Evolutionary conservation across 2,797 vertebrate species (phyloP).

Genomic region (Semotilus atromaculatus): DNA sequence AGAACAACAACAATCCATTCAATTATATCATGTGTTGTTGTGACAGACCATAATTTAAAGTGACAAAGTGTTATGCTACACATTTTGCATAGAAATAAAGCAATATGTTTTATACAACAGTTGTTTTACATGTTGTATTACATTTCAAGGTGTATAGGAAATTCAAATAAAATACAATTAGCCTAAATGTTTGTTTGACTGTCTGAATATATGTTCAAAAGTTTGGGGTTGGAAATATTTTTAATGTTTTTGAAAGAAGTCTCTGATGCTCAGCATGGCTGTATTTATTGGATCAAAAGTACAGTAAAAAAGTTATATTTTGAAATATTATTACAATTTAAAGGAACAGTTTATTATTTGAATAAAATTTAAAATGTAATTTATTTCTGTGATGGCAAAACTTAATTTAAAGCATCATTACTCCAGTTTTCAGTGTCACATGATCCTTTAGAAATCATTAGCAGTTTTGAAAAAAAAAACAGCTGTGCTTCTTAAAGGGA

Average conservation of each 20-base stretch:
- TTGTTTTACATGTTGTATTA: background rate
- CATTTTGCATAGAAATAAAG: background rate
- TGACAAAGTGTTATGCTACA: slow-evolving; percentile 18
- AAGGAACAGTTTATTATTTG: background rate
- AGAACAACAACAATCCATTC: background rate
- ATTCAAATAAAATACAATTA: background rate
- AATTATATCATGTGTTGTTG: slow-evolving; percentile 7
- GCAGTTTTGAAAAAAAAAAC: background rate
- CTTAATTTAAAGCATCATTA: background rate
- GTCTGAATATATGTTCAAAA: background rate
- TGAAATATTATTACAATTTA: background rate
- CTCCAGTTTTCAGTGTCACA: background rate
- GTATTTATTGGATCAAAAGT: background rate
- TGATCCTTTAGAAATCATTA: background rate
- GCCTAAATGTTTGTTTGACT: background rate
- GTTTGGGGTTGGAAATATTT: background rate
- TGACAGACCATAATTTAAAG: slow-evolving; percentile 13
- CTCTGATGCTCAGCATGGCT: background rate
- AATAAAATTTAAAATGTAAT: background rate
- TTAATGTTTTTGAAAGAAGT: background rate
- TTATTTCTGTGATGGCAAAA: background rate
- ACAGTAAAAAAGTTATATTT: background rate
- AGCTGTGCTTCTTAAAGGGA: too few species aligned
- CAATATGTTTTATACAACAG: background rate
- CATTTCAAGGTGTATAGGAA: background rate